These are phyloP conservation scores for Lamprotornis superbus DNA, from an alignment of 2,113 vertebrate genomes.

Conservation along the genomic window DNA sequence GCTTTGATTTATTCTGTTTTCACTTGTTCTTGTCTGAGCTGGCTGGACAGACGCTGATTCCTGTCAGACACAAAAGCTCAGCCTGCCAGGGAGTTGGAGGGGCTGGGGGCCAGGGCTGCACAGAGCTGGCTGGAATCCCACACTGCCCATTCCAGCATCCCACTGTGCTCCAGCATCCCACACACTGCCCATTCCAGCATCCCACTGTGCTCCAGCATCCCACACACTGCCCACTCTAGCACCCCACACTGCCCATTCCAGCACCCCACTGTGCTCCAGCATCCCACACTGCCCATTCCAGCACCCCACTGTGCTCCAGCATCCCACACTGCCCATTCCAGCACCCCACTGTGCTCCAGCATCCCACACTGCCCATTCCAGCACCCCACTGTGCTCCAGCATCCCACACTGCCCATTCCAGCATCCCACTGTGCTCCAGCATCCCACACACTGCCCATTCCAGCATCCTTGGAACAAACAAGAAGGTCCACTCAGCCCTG, in stretches of 20 bases:
- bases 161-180: not conserved
- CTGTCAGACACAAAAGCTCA: not conserved
- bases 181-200: not conserved
- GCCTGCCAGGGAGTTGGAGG: accelerated
- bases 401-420: not conserved
- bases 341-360: no score
- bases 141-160: not conserved
- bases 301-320: not conserved
- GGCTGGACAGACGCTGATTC: not conserved
- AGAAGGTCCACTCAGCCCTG: not conserved
- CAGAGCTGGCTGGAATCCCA: not conserved
- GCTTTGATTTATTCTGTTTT: conserved; percentile 22
- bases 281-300: not conserved
- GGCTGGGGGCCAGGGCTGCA: not conserved
- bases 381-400: not conserved
- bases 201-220: not conserved
- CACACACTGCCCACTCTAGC: not conserved
- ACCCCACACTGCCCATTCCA: not conserved
- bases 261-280: not conserved
- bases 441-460: not conserved
- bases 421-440: not conserved
- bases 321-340: not conserved
- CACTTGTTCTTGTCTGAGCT: not conserved
- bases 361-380: not conserved
- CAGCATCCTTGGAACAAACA: not conserved